A percentile compares a stretch with the other conserved stretches of the same genome.
These are phyloP conservation scores for Oophaga pumilio DNA, from an alignment of 2,113 vertebrate species.

Conservation along the genomic window DNA sequence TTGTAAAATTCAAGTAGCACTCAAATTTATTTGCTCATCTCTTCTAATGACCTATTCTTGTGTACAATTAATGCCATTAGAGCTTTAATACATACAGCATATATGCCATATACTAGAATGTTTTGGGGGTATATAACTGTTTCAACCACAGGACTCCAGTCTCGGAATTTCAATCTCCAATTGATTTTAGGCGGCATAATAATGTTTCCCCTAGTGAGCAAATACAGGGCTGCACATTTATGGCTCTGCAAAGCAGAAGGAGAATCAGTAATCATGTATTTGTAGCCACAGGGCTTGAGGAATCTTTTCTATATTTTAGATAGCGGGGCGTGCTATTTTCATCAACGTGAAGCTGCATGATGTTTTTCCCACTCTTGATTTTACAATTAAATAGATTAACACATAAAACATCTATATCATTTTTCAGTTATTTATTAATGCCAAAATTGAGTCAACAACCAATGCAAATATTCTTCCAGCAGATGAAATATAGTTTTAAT, in stretches of 20 bases:
- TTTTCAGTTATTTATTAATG: constrained; percentile 3
- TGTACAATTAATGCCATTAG: no score
- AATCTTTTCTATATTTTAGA: constrained; percentile 17
- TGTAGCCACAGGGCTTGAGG: constrained; percentile 21
- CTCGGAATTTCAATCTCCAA: constrained; percentile 4
- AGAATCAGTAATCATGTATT: constrained; percentile 40
- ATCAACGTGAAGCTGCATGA: background rate
- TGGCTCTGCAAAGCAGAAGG: constrained; percentile 9
- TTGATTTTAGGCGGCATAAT: background rate
- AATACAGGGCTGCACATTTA: constrained; percentile 6
- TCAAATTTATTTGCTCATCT: no score
- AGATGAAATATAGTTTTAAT: constrained; percentile 38
- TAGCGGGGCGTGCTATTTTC: constrained; percentile 33
- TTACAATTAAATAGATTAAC: constrained; percentile 49
- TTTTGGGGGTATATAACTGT: background rate
- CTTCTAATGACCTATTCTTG: no score
- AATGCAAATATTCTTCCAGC: constrained; percentile 2
- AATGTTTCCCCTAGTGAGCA: background rate
- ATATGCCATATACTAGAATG: no score
- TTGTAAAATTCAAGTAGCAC: no score
- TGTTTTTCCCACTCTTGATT: constrained; percentile 26
- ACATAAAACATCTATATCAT: constrained; percentile 18
- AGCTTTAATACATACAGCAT: no score
- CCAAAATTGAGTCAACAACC: constrained; percentile 4
- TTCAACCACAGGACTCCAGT: background rate